Evolutionary conservation across 2,888 invertebrate genomes (phyloP).

Genomic region (Leucoma salicis): DNA sequence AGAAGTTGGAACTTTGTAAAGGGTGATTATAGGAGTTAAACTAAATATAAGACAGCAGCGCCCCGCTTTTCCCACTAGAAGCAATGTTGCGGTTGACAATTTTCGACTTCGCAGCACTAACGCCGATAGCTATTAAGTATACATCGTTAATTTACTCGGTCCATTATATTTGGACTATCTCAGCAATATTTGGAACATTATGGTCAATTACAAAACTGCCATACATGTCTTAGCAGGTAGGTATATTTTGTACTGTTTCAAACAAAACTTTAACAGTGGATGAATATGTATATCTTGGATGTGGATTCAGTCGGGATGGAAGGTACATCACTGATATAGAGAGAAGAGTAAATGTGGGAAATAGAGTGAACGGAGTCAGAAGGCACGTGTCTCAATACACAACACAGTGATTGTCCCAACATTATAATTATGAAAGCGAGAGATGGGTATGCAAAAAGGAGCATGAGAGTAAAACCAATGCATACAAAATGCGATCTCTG

Average conservation of each 20-base stretch:
- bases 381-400: too few relatives aligned
- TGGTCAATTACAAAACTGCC: slow-evolving; percentile 3
- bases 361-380: too few relatives aligned
- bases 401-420: too few relatives aligned
- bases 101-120: slow-evolving; percentile 23
- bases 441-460: too few relatives aligned
- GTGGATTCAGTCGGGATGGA: too few relatives aligned
- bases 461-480: too few relatives aligned
- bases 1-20: slow-evolving; percentile 17
- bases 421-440: too few relatives aligned
- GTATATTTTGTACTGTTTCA: background rate
- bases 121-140: slow-evolving; percentile 28
- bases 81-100: slow-evolving; percentile 25
- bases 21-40: slow-evolving; percentile 11
- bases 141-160: slow-evolving; percentile 38
- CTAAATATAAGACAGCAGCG: slow-evolving; percentile 34
- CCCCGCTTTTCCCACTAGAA: slow-evolving; percentile 17
- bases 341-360: too few relatives aligned
- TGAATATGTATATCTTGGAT: too few relatives aligned
- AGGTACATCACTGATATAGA: too few relatives aligned
- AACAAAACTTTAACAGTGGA: too few relatives aligned
- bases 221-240: background rate
- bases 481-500: too few relatives aligned
- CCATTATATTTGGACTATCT: slow-evolving; percentile 38
- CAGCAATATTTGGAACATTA: slow-evolving; percentile 23